These are phyloP conservation scores for Clarias pachynema DNA, from an alignment of 2,797 vertebrate genomes.

Conservation along the genomic window DNA sequence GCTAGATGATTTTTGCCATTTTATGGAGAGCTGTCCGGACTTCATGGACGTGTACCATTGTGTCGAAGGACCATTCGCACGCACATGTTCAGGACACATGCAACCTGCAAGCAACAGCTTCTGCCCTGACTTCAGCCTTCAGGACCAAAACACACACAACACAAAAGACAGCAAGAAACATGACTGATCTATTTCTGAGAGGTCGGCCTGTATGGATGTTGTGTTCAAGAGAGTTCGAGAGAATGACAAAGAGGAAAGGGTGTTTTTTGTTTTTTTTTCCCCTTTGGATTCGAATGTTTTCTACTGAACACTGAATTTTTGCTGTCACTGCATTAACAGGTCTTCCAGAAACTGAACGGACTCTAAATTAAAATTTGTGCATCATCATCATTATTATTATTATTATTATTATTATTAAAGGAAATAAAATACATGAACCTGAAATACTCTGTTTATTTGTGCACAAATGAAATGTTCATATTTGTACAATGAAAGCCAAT, in stretches of 20 bases:
- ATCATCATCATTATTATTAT: not conserved
- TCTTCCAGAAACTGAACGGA: slow-evolving; percentile 23
- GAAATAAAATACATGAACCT: not conserved
- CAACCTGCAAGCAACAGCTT: slow-evolving; percentile 66
- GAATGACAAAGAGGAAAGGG: not conserved
- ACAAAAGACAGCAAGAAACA: slow-evolving; percentile 53
- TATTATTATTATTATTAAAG: not conserved
- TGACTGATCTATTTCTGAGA: slow-evolving; percentile 35
- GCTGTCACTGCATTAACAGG: not conserved
- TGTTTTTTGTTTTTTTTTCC: not conserved
- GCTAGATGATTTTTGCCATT: slow-evolving; percentile 80
- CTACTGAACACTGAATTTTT: not conserved
- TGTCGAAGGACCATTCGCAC: slow-evolving; percentile 59
- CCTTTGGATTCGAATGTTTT: not conserved
- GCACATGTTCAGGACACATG: slow-evolving; percentile 54
- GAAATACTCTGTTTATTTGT: not conserved
- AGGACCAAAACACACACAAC: slow-evolving; percentile 59
- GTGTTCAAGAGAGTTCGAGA: not conserved
- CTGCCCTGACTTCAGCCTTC: slow-evolving; percentile 85
- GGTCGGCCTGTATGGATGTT: not conserved
- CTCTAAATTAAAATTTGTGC: slow-evolving; percentile 3
- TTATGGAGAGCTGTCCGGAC: slow-evolving; percentile 75
- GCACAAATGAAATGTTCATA: too few relatives aligned
- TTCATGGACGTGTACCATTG: slow-evolving; percentile 81
- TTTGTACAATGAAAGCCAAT: not conserved